Evolutionary conservation across 2,888 invertebrate genomes (phyloP).

Genomic region (Ommatoiulus sabulosus): DNA sequence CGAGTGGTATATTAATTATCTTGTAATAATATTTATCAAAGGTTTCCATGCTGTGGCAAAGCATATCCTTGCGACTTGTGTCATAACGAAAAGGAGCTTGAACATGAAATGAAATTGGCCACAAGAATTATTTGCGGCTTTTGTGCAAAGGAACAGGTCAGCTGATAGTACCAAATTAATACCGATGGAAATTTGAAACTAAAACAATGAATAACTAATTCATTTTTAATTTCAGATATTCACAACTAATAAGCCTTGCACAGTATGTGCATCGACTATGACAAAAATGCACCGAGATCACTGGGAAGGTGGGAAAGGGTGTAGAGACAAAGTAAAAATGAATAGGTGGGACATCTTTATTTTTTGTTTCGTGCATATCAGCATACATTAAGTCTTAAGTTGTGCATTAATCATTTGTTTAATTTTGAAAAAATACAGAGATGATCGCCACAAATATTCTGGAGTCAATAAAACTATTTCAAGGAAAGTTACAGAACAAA

Average conservation of each 20-base stretch:
- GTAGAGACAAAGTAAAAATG: conserved; percentile 68
- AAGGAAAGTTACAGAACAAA: conserved; percentile 50
- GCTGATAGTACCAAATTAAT: background rate
- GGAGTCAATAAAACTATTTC: conserved; percentile 55
- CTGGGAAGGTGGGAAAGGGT: conserved; percentile 70
- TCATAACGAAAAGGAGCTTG: conserved; percentile 67
- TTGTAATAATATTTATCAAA: conserved; percentile 60
- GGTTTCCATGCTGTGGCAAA: conserved; percentile 70
- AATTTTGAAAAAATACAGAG: conserved; percentile 44
- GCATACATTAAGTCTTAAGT: background rate
- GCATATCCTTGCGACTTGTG: conserved; percentile 69
- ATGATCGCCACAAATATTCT: conserved; percentile 57
- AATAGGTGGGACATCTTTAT: conserved; percentile 64
- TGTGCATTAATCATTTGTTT: no score
- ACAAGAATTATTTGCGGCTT: conserved; percentile 70
- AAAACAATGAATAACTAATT: background rate
- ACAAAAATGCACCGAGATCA: conserved; percentile 65
- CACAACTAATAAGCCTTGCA: conserved; percentile 65
- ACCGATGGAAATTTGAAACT: background rate
- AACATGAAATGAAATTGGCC: conserved; percentile 69
- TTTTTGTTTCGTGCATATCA: background rate
- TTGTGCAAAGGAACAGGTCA: conserved; percentile 69
- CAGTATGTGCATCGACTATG: conserved; percentile 64
- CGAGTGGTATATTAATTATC: background rate
- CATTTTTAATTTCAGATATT: conserved; percentile 64